Percentiles rank a stretch among this genome's conserved stretches.
Conservation (phyloP, 2,113 vertebrate species). For the Cranoglanis bouderius region DNA sequence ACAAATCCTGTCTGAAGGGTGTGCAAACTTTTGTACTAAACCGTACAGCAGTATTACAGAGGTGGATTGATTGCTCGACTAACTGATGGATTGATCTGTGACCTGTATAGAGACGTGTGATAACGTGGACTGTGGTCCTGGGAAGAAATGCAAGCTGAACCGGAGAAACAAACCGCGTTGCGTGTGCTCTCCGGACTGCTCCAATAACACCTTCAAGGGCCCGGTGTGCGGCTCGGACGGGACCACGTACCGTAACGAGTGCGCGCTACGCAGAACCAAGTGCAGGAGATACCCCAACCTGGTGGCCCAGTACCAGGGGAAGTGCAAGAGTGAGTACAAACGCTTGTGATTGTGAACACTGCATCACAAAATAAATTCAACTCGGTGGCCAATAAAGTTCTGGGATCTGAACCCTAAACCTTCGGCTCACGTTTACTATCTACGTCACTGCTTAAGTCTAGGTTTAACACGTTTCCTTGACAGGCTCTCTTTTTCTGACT, state of each 20-base stretch:
- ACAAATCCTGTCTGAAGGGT: not conserved
- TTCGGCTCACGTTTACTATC: not conserved
- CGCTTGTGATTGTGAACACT: too few species aligned
- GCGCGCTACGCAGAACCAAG: slow-evolving; percentile 84
- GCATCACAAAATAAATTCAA: not conserved
- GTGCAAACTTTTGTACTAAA: not conserved
- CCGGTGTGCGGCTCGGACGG: slow-evolving; percentile 86
- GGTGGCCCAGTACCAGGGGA: slow-evolving; percentile 87
- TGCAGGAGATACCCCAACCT: slow-evolving; percentile 85
- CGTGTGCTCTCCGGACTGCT: slow-evolving; percentile 87
- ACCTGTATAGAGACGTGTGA: slow-evolving; percentile 81
- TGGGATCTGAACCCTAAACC: not conserved
- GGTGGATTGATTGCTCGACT: not conserved
- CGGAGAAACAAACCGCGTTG: slow-evolving; percentile 89
- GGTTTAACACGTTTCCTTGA: not conserved
- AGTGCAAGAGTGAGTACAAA: slow-evolving; percentile 85
- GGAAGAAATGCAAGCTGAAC: slow-evolving; percentile 89
- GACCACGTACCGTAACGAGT: slow-evolving; percentile 87
- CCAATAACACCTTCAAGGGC: slow-evolving; percentile 85
- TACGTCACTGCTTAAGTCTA: not conserved
- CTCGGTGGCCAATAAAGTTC: not conserved
- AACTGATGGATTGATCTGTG: not conserved
- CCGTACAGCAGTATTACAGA: not conserved
- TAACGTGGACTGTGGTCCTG: slow-evolving; percentile 85
- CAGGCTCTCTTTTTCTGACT: not conserved